phyloP scores from a whole-genome alignment of 2,113 vertebrate species.

The Dipodomys ordii region DNA sequence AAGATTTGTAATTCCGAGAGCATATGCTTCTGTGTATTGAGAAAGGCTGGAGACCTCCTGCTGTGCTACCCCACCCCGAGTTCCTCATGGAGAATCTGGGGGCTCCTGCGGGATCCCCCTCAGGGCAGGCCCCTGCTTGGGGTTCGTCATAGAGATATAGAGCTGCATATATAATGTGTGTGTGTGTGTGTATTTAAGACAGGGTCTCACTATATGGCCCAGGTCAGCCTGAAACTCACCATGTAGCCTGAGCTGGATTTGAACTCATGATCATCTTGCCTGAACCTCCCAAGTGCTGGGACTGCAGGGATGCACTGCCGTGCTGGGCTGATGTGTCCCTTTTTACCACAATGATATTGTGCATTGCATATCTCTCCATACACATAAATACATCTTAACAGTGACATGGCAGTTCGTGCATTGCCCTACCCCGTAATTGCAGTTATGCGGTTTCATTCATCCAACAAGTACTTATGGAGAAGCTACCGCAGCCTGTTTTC shows the following conservation, averaged over 20 bases:
- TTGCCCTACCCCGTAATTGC: not conserved
- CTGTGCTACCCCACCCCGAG: not conserved
- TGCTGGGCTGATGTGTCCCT: not conserved
- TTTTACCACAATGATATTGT: not conserved
- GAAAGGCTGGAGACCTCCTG: not conserved
- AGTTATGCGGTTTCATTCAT: not conserved
- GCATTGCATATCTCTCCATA: not conserved
- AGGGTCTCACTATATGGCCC: not conserved
- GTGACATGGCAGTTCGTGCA: not conserved
- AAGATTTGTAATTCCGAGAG: not conserved
- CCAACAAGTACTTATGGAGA: not conserved
- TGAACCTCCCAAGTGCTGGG: not conserved
- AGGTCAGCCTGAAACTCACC: too few relatives aligned
- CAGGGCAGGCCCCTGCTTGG: not conserved
- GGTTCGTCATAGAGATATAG: accelerated
- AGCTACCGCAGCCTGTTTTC: not conserved
- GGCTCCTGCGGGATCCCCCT: not conserved
- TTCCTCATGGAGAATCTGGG: not conserved
- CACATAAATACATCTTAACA: not conserved
- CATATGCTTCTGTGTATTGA: not conserved
- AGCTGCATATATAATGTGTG: too few relatives aligned
- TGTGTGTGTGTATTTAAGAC: too few relatives aligned
- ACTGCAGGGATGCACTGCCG: not conserved
- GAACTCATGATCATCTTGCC: not conserved
- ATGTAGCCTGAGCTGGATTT: not conserved